Evolutionary conservation across 2,888 invertebrate genomes (phyloP), one percentile per base, ranked within the genome.

Genomic region (Agrochola lota): DNA sequence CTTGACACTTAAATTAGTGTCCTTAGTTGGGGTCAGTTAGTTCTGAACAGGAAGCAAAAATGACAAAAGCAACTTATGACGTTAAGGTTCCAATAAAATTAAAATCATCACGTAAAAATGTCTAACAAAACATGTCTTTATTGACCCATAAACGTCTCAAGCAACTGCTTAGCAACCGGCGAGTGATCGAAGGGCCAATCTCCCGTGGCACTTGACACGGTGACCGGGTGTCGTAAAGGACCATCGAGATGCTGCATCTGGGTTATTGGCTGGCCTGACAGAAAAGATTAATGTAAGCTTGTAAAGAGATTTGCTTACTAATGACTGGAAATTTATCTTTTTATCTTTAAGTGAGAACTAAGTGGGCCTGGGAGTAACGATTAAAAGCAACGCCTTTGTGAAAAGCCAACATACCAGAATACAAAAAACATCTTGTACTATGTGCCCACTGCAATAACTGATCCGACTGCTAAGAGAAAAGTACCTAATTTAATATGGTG

Each of bases 201-300:
- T 88, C 82, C 90, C 63, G 77, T 86, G 60, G 72, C 80, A 89
- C 90, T 89, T 89, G 89, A 89, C 89, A 90, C 40, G 85, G 88
- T 90, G 90, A 89, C 90, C 90, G 89, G 84, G 86, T 82, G 72
- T 78, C 78, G 62, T 80, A 62, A 71, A 89, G 88, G 68, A 78
- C 78, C 78, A 80, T 89, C 78, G 69, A 83, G 74, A 72, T 66
- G 57, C 73, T 81, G 75, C 85, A 89, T 87, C 89, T 90, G 71
- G 90, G 90, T 89, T 87, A 89, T 85, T 89, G 78, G 83, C 78
- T 78, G 82, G 62, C 59, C 49, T 59, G 73, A 49, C 64, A 46
- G 60, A 76, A 71, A 67, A 80, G 66, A 79, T 76, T 81, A 68
- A 69, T 74, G 68, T n/a, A 40, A 74, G 57, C 46, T 67, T 55